A percentile compares a stretch with the other conserved stretches of the same genome.
Evolutionary conservation across 2,113 vertebrate genomes (phyloP).

Genomic region (Falco punctatus): DNA sequence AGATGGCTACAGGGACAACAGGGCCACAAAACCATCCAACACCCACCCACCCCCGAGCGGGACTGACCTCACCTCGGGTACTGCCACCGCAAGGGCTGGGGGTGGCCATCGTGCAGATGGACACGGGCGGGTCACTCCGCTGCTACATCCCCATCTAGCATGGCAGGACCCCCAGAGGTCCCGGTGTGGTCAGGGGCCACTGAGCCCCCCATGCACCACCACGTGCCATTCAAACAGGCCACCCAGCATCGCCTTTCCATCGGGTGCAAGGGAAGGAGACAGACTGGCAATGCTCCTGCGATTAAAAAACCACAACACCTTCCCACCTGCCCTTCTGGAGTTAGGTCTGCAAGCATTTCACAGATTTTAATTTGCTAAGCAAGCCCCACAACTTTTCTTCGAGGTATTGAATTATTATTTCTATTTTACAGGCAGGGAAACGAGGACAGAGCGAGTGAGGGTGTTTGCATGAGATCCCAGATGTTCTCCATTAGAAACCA

Average conservation of each 20-base stretch:
- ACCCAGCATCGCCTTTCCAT: background rate
- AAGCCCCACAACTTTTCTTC: background rate
- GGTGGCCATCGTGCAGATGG: background rate
- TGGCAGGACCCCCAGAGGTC: background rate
- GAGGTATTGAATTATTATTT: background rate
- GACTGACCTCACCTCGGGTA: rapidly evolving
- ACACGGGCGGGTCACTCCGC: rapidly evolving
- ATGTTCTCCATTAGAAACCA: slow-evolving; percentile 28
- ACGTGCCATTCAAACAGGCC: background rate
- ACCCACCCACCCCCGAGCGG: too few species aligned
- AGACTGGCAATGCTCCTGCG: background rate
- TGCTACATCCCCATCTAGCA: rapidly evolving
- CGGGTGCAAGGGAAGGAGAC: background rate
- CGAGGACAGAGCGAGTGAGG: rapidly evolving
- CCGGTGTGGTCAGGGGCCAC: background rate
- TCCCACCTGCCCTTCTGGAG: background rate
- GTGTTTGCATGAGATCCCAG: background rate
- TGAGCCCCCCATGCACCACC: rapidly evolving
- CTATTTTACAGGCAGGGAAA: background rate
- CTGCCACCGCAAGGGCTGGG: background rate
- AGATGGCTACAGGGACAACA: background rate
- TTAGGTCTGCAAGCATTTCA: rapidly evolving
- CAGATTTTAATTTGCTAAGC: background rate
- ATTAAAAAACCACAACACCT: background rate
- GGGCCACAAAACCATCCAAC: background rate